Conservation (phyloP, 2,797 vertebrate genomes). For the Chelmon rostratus region DNA sequence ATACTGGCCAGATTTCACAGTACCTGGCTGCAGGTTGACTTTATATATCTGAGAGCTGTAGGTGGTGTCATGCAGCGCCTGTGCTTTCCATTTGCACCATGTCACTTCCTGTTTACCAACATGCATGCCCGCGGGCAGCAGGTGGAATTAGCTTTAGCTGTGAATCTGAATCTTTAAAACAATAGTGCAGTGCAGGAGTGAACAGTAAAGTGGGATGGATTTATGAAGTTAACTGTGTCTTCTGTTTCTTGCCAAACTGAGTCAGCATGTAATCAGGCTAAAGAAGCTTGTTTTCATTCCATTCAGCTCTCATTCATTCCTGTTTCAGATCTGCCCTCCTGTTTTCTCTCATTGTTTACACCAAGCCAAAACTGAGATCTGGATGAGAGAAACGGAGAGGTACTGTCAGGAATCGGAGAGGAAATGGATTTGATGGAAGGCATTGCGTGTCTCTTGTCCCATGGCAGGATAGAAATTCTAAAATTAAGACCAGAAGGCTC, state of each 20-base stretch:
- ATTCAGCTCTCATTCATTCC: constrained; percentile 26
- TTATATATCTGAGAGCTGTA: constrained; percentile 42
- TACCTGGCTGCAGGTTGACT: constrained; percentile 54
- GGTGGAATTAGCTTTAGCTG: neutral
- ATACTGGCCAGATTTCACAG: constrained; percentile 43
- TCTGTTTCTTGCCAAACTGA: neutral
- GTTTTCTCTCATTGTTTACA: constrained; percentile 51
- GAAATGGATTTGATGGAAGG: constrained; percentile 40
- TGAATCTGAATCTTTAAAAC: constrained; percentile 3
- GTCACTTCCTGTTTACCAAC: constrained; percentile 54
- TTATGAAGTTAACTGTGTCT: neutral
- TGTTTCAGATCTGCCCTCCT: constrained; percentile 33
- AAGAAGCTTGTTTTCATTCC: constrained; percentile 8
- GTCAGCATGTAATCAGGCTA: neutral
- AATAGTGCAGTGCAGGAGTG: neutral
- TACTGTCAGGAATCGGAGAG: neutral
- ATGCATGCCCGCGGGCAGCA: neutral
- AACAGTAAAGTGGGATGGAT: neutral
- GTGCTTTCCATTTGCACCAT: constrained; percentile 62
- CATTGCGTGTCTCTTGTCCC: constrained; percentile 8
- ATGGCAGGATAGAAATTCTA: constrained; percentile 29
- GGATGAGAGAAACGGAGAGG: constrained; percentile 8
- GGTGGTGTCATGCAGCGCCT: constrained; percentile 44
- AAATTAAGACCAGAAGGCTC: constrained; percentile 42
- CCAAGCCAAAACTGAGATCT: constrained; percentile 52